Evolutionary conservation across 2,888 invertebrate species (phyloP).

Genomic region (Chrysomela aeneicollis): DNA sequence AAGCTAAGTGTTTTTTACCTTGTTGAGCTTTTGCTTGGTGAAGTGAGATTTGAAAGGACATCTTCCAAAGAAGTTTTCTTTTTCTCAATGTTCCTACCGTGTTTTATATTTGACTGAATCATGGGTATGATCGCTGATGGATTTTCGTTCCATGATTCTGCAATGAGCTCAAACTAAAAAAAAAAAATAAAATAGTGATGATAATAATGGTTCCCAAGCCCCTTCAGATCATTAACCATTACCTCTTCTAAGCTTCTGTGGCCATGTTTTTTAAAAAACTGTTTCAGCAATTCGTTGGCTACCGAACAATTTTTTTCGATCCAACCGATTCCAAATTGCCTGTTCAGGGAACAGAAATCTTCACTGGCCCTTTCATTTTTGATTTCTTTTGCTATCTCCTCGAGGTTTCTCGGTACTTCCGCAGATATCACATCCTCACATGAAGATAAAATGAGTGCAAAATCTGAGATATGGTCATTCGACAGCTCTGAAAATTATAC

Average conservation of each 20-base stretch:
- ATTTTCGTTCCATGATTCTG: constrained; percentile 72
- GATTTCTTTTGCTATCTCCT: constrained; percentile 51
- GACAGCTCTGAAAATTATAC: constrained; percentile 57
- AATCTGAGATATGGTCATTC: constrained; percentile 72
- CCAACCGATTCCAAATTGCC: constrained; percentile 68
- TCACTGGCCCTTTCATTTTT: constrained; percentile 53
- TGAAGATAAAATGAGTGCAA: constrained; percentile 72
- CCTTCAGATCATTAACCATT: constrained; percentile 20
- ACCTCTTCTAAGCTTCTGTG: constrained; percentile 75
- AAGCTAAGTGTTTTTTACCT: constrained; percentile 54
- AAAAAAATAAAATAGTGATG: too few relatives aligned
- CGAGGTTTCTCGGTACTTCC: constrained; percentile 66
- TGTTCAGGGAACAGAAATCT: constrained; percentile 63
- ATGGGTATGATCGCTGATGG: constrained; percentile 69
- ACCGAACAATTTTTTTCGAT: constrained; percentile 64
- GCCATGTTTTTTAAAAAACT: constrained; percentile 75
- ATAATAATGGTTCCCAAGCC: too few relatives aligned
- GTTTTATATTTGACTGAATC: constrained; percentile 65
- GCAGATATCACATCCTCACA: constrained; percentile 77
- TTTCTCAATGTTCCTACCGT: constrained; percentile 51
- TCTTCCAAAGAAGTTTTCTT: constrained; percentile 58
- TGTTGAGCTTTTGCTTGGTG: constrained; percentile 62
- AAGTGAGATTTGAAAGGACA: constrained; percentile 63
- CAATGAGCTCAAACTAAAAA: constrained; percentile 71
- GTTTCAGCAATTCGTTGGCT: constrained; percentile 61